A percentile compares a stretch with the other conserved stretches of the same genome.
Evolutionary conservation across 2,797 vertebrate species (phyloP).

Genomic region (Setipinna tenuifilis): DNA sequence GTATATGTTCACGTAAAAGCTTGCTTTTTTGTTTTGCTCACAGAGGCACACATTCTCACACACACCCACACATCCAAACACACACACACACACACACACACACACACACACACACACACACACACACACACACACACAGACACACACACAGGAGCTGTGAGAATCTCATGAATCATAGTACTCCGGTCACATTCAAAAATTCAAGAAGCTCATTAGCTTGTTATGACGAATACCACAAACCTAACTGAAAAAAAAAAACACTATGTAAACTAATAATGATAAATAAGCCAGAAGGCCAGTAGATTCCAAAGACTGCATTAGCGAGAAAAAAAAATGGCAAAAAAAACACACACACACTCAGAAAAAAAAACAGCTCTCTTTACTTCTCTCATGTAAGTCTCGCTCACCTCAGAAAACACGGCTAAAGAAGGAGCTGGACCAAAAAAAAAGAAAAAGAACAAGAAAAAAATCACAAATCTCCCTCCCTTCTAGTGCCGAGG

Average conservation of each 20-base stretch:
- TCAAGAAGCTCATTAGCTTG: slow-evolving; percentile 40
- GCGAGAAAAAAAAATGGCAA: slow-evolving; percentile 28
- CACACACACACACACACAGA: not conserved
- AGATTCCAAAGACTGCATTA: slow-evolving; percentile 17
- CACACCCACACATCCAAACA: not conserved
- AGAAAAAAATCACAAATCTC: slow-evolving; percentile 49
- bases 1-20: slow-evolving; percentile 36
- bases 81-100: not conserved
- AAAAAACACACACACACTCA: not conserved
- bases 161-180: slow-evolving; percentile 44
- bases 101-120: not conserved
- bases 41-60: not conserved
- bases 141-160: not conserved
- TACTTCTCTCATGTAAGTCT: slow-evolving; percentile 30
- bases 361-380: slow-evolving; percentile 26
- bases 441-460: not conserved
- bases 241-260: not conserved
- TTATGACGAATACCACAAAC: not conserved
- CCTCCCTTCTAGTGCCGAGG: slow-evolving; percentile 33
- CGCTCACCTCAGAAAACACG: slow-evolving; percentile 36
- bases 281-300: not conserved
- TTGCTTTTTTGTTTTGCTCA: not conserved
- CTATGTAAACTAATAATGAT: slow-evolving; percentile 10
- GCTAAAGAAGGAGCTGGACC: not conserved
- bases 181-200: slow-evolving; percentile 50